phyloP scores from a whole-genome alignment of 1,140 invertebrate species.

The Pogonognathellus flavescens region DNA sequence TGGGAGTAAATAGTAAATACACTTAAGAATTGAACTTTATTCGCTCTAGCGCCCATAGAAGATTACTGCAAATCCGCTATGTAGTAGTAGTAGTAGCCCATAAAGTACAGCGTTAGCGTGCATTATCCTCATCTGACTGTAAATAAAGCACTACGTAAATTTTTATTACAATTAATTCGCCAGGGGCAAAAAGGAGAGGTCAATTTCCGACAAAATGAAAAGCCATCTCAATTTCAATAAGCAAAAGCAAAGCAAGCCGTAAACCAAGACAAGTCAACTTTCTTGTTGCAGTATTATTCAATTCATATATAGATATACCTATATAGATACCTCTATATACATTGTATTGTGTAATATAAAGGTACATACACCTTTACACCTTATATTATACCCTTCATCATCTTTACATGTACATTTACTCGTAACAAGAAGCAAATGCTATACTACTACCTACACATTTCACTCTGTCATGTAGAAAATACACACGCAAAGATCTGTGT shows the following conservation, averaged over 20 bases:
- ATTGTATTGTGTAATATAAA: too few relatives aligned
- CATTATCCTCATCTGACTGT: background rate
- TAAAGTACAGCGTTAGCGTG: background rate
- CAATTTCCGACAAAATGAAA: conserved; percentile 39
- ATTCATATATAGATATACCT: background rate
- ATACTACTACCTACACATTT: too few relatives aligned
- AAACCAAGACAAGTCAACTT: conserved; percentile 15
- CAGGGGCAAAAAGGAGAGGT: conserved; percentile 24
- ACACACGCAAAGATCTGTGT: too few relatives aligned
- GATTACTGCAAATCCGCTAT: background rate
- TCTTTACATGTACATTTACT: background rate
- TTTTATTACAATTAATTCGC: conserved; percentile 6
- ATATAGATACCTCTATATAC: too few relatives aligned
- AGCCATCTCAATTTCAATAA: conserved; percentile 24
- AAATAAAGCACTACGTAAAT: background rate
- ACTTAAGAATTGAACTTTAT: too few relatives aligned
- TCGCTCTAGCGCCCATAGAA: background rate
- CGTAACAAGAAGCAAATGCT: too few relatives aligned
- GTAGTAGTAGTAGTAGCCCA: background rate
- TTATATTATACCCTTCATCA: too few relatives aligned
- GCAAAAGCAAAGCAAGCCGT: conserved; percentile 27
- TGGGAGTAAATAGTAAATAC: too few relatives aligned
- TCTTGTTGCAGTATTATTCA: background rate
- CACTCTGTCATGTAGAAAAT: too few relatives aligned
- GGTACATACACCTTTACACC: too few relatives aligned